Evolutionary conservation across 2,888 invertebrate genomes (phyloP), one percentile per base, ranked within the genome.

Genomic region (Cerastis leucographa): DNA sequence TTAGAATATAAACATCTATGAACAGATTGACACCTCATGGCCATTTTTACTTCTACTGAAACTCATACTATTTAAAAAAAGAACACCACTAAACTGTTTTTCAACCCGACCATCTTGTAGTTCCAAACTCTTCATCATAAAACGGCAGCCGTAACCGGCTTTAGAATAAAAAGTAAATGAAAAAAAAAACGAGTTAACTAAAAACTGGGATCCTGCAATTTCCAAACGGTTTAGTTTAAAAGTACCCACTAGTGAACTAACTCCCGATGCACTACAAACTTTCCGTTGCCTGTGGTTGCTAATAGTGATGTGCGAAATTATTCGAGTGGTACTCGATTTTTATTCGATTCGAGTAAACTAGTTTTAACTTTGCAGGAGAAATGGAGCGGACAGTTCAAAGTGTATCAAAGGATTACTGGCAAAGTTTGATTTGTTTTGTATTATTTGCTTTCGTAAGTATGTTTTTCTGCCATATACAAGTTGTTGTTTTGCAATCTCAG

Each of bases 151-250:
- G 74, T 82, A 81, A 78, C 80, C 59, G 67, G 80, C 80, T 82
- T 85, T 77, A 54, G 17, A 71, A 46, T 49, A 80, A 88, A 86
- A 80, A 44, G 54, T 46, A 78, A 80, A 71, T 54, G 17, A 68
- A 76, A 76, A 77, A 64, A 74, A 73, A 80, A 72, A 11, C 42
- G 78, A 72, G 76, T 85, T 89, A 89, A 90, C 89, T 88, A 89
- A 91, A 90, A 92, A 88, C 87, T 85, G 83, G 89, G 85, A 91
- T 92, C 90, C 89, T 85, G 89, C 88, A 90, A 91, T 93, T 93
- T 92, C 91, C 91, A 89, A 89, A 91, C 89, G 87, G 92, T 92
- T 92, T 92, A 92, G 92, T 93, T 91, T 87, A 88, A 90, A 91
- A 92, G 93, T 91, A 88, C 90, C 87, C 88, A 86, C 88, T 87